Conservation (phyloP, 2,797 vertebrate species). For the Rhabdophis nuchalis region DNA sequence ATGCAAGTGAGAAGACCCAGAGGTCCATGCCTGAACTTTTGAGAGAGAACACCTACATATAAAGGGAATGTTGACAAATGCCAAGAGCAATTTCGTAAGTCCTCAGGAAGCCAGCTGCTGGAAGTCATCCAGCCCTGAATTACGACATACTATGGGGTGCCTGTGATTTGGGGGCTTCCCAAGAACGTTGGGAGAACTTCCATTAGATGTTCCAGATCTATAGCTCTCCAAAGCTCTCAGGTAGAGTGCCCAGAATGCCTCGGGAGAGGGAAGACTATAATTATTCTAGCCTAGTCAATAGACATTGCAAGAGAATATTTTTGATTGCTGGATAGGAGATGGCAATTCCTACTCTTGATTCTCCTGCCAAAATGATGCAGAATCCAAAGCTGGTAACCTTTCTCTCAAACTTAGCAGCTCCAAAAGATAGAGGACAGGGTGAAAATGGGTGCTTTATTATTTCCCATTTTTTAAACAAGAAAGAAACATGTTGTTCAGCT, state of each 20-base stretch:
- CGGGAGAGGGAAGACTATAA: background rate
- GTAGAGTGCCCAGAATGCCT: background rate
- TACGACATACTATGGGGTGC: background rate
- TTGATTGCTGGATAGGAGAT: background rate
- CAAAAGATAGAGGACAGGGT: background rate
- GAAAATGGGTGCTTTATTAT: background rate
- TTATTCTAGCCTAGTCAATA: background rate
- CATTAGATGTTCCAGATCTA: background rate
- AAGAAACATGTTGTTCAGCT: background rate
- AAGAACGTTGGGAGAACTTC: background rate
- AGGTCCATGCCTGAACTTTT: background rate
- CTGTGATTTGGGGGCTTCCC: background rate
- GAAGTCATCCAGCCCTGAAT: background rate
- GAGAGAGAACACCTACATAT: background rate
- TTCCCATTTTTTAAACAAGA: background rate
- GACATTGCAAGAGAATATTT: background rate
- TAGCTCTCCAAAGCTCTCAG: too few species aligned
- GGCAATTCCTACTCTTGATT: background rate
- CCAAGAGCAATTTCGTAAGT: background rate
- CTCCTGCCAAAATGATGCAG: background rate
- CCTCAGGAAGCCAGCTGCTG: background rate
- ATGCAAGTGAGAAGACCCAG: background rate
- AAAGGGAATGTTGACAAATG: background rate
- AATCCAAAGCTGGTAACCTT: background rate
- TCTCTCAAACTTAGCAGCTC: background rate